Evolutionary conservation across 2,113 vertebrate genomes (phyloP), one percentile per base, ranked within the genome.

Genomic region (Ceyx cyanopectus): DNA sequence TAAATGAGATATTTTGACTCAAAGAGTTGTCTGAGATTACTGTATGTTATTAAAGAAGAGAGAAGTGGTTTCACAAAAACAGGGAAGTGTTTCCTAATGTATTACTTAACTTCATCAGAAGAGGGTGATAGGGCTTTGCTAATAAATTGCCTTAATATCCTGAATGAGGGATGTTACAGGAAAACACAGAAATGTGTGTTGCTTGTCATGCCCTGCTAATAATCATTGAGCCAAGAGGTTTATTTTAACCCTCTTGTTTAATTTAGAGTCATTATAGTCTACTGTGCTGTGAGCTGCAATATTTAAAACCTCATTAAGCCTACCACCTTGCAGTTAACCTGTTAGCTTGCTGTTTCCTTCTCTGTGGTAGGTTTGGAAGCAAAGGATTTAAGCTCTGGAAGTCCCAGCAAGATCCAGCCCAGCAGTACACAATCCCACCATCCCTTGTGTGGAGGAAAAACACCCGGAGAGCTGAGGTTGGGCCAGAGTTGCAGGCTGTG

Each of bases 291-390:
- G 58, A 92, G 30, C n/a, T 69, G 78, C 46, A 93, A 73, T 91
- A 73, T 91, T 91, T 95, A 94, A 92, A 91, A 85, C 51, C 56
- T 82, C 85, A 58, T 80, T 95, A 92, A 85, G 56, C 51, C 60
- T 58, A 16, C 19, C 56, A 92, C 90, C 85, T 89, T 87, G 27
- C 19, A 87, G 56, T 85, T 91, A 74, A 89, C 54, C 43, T 89
- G 19, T 41, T 82, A 54, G 54, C 45, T 91, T 34, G 41, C 58
- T 65, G 34, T 68, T 89, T 87, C 72, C 32, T 92, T 89, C 54
- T 46, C 85, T 37, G 21, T 58, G 30, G 63, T 53, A 65, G 80
- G 34, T 50, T 56, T 88, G 66, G 80, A 85, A 93, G 50, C 43
- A 85, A 75, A 89, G 54, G 27, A 69, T 92, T 91, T 62, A 69